These are phyloP conservation scores for Lacanobia wlatinum DNA, from an alignment of 2,888 invertebrate genomes.

Conservation along the genomic window DNA sequence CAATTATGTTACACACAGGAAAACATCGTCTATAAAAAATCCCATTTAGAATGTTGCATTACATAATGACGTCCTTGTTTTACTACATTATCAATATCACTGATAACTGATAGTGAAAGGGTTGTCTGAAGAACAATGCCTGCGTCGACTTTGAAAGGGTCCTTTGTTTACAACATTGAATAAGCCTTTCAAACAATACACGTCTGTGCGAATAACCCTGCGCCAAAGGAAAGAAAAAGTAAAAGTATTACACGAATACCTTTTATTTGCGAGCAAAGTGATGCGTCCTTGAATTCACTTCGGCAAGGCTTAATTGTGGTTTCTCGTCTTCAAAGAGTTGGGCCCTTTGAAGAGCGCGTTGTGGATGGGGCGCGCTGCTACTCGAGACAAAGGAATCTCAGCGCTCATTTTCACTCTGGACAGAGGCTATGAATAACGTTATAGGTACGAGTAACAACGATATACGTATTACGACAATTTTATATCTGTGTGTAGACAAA, in stretches of 20 bases:
- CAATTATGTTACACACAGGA: not conserved
- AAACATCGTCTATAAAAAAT: not conserved
- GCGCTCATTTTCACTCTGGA: slow-evolving; percentile 79
- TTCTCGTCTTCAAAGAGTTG: slow-evolving; percentile 89
- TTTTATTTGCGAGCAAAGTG: slow-evolving; percentile 83
- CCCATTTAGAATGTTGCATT: slow-evolving; percentile 9
- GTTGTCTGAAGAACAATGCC: slow-evolving; percentile 61
- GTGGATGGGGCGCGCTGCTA: slow-evolving; percentile 69
- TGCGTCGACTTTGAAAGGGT: slow-evolving; percentile 73
- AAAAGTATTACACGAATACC: slow-evolving; percentile 84
- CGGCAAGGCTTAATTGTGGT: slow-evolving; percentile 89
- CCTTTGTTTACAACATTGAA: slow-evolving; percentile 73
- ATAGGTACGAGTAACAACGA: slow-evolving; percentile 22
- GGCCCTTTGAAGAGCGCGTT: slow-evolving; percentile 80
- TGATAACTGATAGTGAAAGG: slow-evolving; percentile 62
- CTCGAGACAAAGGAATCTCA: slow-evolving; percentile 82
- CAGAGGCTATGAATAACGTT: slow-evolving; percentile 60
- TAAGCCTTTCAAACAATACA: slow-evolving; percentile 77
- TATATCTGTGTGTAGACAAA: slow-evolving; percentile 35
- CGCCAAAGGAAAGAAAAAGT: slow-evolving; percentile 81
- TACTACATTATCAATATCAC: slow-evolving; percentile 12
- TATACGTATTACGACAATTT: slow-evolving; percentile 24
- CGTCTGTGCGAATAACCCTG: slow-evolving; percentile 78
- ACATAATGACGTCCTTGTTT: slow-evolving; percentile 14
- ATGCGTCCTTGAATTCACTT: slow-evolving; percentile 87